phyloP scores from a whole-genome alignment of 2,888 invertebrate genomes.

The Lordiphosa andalusiaca region DNA sequence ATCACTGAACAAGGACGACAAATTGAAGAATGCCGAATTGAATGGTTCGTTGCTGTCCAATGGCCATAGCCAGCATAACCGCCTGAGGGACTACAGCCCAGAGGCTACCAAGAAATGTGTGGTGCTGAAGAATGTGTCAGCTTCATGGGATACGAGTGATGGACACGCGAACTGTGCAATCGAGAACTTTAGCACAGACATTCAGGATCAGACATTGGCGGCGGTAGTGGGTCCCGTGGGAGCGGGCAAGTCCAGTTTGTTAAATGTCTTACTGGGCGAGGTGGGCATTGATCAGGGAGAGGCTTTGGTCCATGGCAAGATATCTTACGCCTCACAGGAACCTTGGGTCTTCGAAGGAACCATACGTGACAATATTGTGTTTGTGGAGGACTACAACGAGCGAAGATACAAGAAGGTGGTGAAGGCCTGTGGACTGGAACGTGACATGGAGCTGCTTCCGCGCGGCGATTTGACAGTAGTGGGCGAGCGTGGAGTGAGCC shows the following conservation, averaged over 20 bases:
- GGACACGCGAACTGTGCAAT: constrained; percentile 65
- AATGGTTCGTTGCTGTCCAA: constrained; percentile 45
- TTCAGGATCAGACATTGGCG: constrained; percentile 63
- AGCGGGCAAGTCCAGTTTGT: constrained; percentile 86
- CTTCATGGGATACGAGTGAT: constrained; percentile 81
- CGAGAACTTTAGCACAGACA: constrained; percentile 81
- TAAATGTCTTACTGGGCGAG: constrained; percentile 88
- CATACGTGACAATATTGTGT: constrained; percentile 95
- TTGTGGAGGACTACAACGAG: constrained; percentile 88
- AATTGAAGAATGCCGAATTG: constrained; percentile 38
- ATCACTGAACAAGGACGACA: constrained; percentile 30
- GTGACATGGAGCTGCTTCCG: constrained; percentile 85
- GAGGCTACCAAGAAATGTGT: constrained; percentile 72
- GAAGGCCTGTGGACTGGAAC: constrained; percentile 83
- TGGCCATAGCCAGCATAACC: constrained; percentile 30
- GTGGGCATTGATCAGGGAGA: constrained; percentile 84
- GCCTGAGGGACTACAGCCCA: constrained; percentile 52
- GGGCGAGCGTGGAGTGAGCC: constrained; percentile 82
- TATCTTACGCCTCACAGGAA: constrained; percentile 90
- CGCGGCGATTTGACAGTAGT: constrained; percentile 80
- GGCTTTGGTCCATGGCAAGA: constrained; percentile 83
- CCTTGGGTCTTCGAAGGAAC: constrained; percentile 91
- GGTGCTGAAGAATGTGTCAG: constrained; percentile 80
- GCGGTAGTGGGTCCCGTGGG: constrained; percentile 88
- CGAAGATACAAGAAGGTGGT: constrained; percentile 81